Conservation (phyloP, 1,140 invertebrate species). For the Bombus soroeensis region DNA sequence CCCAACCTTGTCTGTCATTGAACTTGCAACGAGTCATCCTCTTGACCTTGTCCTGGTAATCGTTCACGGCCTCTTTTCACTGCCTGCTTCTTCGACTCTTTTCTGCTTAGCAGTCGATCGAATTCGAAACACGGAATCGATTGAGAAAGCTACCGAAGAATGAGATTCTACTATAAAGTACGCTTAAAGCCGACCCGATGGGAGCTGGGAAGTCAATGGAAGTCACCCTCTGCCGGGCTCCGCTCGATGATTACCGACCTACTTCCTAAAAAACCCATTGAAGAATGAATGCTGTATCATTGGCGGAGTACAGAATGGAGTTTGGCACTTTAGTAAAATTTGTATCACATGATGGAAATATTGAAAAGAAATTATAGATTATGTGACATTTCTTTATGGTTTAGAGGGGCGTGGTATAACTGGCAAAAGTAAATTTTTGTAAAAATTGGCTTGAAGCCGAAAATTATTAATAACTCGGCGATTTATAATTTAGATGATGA, state of each 20-base stretch:
- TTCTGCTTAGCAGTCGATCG: constrained; percentile 5
- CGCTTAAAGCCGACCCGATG: neutral
- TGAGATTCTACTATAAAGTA: constrained; percentile 33
- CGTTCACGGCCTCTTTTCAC: neutral
- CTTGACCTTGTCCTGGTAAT: neutral
- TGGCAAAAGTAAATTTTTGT: no score
- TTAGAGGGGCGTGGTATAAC: no score
- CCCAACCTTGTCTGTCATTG: constrained; percentile 41
- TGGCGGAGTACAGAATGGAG: neutral
- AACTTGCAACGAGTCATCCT: constrained; percentile 74
- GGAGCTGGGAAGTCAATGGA: neutral
- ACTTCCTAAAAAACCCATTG: neutral
- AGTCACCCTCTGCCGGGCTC: neutral
- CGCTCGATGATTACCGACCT: neutral
- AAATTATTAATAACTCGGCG: no score
- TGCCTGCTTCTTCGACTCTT: neutral
- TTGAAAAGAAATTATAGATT: neutral
- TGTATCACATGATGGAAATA: no score
- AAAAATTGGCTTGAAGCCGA: no score
- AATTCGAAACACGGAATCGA: neutral
- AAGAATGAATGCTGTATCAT: neutral
- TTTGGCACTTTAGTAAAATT: neutral
- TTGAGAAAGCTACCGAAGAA: constrained; percentile 12
- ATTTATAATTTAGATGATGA: no score
- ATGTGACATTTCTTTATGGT: neutral